A percentile compares a stretch with the other conserved stretches of the same genome.
phyloP scores from a whole-genome alignment of 2,797 vertebrate species.

The Enteromius unitaeniatus region DNA sequence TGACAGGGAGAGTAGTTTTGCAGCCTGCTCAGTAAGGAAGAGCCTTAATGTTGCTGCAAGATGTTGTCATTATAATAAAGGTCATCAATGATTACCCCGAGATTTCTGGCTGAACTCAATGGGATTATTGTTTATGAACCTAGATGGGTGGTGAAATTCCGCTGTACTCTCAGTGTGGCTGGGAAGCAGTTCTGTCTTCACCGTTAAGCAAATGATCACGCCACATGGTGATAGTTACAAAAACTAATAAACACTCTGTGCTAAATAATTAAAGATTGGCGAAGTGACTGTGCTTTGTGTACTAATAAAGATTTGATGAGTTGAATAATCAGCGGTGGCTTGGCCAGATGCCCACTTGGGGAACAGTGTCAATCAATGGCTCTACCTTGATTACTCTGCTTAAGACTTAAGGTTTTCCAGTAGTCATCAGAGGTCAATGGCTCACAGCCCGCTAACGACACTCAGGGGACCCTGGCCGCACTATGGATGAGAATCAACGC shows the following conservation, averaged over 20 bases:
- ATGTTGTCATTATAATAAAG: neutral
- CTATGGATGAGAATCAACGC: constrained; percentile 77
- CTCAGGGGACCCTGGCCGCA: constrained; percentile 68
- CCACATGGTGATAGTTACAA: constrained; percentile 18
- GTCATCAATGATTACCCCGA: neutral
- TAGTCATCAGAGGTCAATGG: constrained; percentile 82
- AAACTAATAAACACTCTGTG: constrained; percentile 14
- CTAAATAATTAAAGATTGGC: constrained; percentile 47
- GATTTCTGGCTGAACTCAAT: neutral
- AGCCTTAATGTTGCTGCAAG: neutral
- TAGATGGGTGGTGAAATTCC: neutral
- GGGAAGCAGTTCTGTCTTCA: neutral
- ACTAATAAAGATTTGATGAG: constrained; percentile 56
- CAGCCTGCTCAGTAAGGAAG: neutral
- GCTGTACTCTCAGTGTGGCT: too few relatives aligned
- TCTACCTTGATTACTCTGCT: constrained; percentile 66
- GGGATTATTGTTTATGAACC: neutral
- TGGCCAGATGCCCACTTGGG: constrained; percentile 42
- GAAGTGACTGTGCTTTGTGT: constrained; percentile 45
- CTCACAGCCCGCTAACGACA: constrained; percentile 80
- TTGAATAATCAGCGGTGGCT: constrained; percentile 54
- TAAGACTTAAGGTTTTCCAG: constrained; percentile 72
- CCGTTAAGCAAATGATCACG: neutral
- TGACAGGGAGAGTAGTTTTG: neutral
- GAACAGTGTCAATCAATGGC: constrained; percentile 57